Evolutionary conservation across 2,888 invertebrate species (phyloP), one percentile per base, ranked within the genome.

Genomic region (Thymelicus sylvestris): DNA sequence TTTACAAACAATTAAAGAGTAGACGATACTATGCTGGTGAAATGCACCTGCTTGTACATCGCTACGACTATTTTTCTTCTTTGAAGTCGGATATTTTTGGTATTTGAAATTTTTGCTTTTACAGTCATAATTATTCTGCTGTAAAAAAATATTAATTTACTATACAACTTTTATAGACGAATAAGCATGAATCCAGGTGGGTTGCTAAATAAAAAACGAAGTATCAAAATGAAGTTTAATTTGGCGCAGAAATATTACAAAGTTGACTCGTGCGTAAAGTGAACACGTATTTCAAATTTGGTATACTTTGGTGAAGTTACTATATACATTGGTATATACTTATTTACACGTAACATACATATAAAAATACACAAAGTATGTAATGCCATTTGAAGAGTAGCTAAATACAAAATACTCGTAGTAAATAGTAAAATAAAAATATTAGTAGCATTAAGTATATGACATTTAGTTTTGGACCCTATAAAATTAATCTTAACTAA

Each of bases 391-490:
- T 15, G 15, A 52, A 62, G 15, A 6, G 12, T 67, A 39, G 15
- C 48, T 52, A 62, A 15, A 38, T 50, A 63, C 55, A 60, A 71
- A 31, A 15, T 61, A 31, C 31, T 31, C 5, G 31, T 31, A 52
- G 60, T 44, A 65, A 67, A 48, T 44, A 61, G 55, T 61, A 50
- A 55, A 52, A 67, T 52, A 55, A 65, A 62, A 72, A 57, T 15
- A 65, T 63, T 66, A 47, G 48, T 39, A 63, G 47, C 57, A 47
- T 69, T 47, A 59, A n/a, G n/a, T 38, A 69, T 64, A n/a, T 64
- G 64, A 69, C 63, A 64, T 64, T 59, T 64, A 64, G 47, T 59
- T 64, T 69, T 69, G 69, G 70, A 66, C 70, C 70, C 70, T 71
- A 71, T 61, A 60, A 71, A 48, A 59, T 39, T 57, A 59, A n/a